Conservation (phyloP, 2,113 vertebrate genomes). For the Nothobranchius furzeri region DNA sequence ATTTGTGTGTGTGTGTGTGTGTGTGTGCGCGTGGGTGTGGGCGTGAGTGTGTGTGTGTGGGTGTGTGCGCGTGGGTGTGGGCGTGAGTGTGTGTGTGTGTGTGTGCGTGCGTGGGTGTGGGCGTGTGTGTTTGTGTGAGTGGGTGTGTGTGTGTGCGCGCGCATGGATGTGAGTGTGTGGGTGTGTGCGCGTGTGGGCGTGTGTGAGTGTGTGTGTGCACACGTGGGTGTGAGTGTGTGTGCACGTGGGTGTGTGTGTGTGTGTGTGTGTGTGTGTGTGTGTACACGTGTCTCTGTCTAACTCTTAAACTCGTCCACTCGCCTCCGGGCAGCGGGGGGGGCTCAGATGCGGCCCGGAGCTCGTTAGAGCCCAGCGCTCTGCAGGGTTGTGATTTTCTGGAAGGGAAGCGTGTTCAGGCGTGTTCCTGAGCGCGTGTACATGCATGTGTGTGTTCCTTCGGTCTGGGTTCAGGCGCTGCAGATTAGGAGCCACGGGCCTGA, state of each 20-base stretch:
- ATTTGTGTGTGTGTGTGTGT: neutral
- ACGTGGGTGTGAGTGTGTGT: no score
- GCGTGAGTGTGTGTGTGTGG: no score
- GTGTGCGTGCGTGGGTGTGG: no score
- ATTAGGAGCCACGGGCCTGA: conserved; percentile 33
- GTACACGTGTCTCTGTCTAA: neutral
- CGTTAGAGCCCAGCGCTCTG: conserved; percentile 45
- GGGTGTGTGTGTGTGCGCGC: no score
- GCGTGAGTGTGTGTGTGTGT: no score
- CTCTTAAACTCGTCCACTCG: neutral
- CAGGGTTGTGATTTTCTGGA: conserved; percentile 53
- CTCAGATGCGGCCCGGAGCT: conserved; percentile 21
- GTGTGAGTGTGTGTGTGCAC: no score
- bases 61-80: no score
- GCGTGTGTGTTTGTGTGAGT: no score
- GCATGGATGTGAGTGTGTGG: no score
- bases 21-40: neutral
- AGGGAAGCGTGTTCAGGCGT: conserved; percentile 41
- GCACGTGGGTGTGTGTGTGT: no score
- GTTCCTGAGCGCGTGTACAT: conserved; percentile 25
- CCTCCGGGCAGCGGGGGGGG: no score
- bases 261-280: neutral
- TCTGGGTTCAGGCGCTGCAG: conserved; percentile 27
- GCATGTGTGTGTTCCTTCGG: conserved; percentile 19
- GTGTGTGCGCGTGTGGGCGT: no score